These are phyloP conservation scores for Sphenodon punctatus DNA, from an alignment of 2,797 vertebrate species.

Conservation along the genomic window DNA sequence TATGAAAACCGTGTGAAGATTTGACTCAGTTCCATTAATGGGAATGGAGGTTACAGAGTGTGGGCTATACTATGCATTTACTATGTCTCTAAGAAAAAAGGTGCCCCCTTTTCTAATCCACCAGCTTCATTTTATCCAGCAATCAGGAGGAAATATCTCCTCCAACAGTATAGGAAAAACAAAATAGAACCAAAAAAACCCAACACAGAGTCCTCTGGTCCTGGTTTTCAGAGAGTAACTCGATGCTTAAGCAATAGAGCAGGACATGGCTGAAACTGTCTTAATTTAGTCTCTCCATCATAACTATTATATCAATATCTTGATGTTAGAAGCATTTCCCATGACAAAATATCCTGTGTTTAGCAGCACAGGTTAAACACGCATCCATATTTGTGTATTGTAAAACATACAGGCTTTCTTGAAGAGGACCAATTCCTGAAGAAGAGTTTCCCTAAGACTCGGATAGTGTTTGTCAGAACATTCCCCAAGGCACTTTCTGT, in stretches of 20 bases:
- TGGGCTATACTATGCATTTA: background rate
- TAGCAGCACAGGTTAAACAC: background rate
- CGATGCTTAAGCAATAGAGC: background rate
- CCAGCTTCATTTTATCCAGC: background rate
- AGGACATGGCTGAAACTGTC: background rate
- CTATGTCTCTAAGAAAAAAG: background rate
- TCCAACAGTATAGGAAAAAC: accelerated
- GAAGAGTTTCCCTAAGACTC: background rate
- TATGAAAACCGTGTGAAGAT: too few relatives aligned
- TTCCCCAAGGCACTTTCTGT: background rate
- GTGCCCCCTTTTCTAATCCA: background rate
- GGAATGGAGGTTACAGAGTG: accelerated
- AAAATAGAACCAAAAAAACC: too few relatives aligned
- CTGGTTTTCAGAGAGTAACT: background rate
- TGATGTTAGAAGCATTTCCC: constrained; percentile 15
- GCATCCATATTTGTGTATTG: background rate
- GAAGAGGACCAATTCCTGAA: background rate
- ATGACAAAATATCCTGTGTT: background rate
- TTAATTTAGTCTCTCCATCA: background rate
- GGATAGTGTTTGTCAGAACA: background rate
- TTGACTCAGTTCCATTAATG: too few relatives aligned
- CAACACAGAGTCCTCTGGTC: background rate
- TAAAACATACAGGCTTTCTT: background rate
- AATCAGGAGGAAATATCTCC: background rate
- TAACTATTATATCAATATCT: background rate